Evolutionary conservation across 1,140 invertebrate species (phyloP).

Genomic region (Xylocopa sonorina): DNA sequence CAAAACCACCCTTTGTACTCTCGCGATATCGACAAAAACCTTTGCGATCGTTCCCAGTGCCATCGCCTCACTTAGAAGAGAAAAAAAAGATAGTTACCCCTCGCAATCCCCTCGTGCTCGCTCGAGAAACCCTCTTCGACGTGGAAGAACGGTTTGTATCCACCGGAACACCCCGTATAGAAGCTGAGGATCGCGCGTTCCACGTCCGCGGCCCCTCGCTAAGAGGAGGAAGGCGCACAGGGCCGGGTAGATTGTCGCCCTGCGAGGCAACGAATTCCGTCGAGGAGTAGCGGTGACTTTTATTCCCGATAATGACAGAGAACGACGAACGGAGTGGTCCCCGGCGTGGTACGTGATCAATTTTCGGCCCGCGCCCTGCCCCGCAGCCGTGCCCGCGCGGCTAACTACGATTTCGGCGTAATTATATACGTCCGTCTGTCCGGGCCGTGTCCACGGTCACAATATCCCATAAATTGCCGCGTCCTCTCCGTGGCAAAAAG

Average conservation of each 20-base stretch:
- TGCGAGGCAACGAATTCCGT: slow-evolving; percentile 71
- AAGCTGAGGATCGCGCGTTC: no score
- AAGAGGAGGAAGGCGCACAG: no score
- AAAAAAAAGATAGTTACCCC: not conserved
- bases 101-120: not conserved
- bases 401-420: slow-evolving; percentile 79
- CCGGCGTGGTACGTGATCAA: slow-evolving; percentile 79
- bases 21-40: not conserved
- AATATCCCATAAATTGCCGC: slow-evolving; percentile 49
- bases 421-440: slow-evolving; percentile 75
- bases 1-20: no score
- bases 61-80: no score
- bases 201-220: no score
- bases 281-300: slow-evolving; percentile 80
- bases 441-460: slow-evolving; percentile 53
- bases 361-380: slow-evolving; percentile 73
- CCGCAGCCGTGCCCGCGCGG: slow-evolving; percentile 60
- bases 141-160: not conserved
- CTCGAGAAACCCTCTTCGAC: not conserved
- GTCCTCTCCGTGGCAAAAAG: not conserved
- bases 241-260: slow-evolving; percentile 77
- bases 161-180: slow-evolving; percentile 17
- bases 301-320: slow-evolving; percentile 83
- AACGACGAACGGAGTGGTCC: slow-evolving; percentile 61
- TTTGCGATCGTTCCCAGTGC: no score